phyloP scores from a whole-genome alignment of 2,888 invertebrate genomes.

The Tiphia femorata region DNA sequence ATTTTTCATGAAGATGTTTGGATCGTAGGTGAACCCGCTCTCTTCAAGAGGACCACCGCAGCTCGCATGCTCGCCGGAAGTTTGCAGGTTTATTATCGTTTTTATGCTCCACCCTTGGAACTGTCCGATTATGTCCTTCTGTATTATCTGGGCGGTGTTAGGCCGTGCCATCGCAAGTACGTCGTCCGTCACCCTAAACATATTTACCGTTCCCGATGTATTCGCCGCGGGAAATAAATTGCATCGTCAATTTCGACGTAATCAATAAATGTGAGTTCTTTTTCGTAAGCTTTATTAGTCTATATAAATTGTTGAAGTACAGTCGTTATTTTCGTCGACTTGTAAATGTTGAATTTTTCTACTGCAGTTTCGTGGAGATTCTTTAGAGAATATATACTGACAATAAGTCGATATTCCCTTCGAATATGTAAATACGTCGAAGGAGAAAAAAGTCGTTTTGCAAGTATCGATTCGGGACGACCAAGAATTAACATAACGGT shows the following conservation, averaged over 20 bases:
- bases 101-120: conserved; percentile 85
- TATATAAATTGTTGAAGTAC: no score
- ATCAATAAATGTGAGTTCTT: no score
- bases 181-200: conserved; percentile 85
- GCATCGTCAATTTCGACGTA: neutral
- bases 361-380: no score
- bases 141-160: conserved; percentile 79
- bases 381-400: no score
- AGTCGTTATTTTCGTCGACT: no score
- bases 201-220: neutral
- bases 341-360: no score
- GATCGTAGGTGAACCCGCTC: conserved; percentile 89
- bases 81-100: conserved; percentile 88
- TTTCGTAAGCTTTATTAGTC: no score
- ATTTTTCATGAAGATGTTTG: conserved; percentile 86
- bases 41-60: conserved; percentile 83
- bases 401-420: no score
- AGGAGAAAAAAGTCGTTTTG: no score
- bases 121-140: conserved; percentile 83
- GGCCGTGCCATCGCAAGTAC: conserved; percentile 92
- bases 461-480: no score
- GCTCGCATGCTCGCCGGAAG: conserved; percentile 86
- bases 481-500: no score
- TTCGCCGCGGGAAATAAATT: neutral
- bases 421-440: no score